Percentiles rank a stretch among this genome's conserved stretches.
These are phyloP conservation scores for Sardina pilchardus DNA, from an alignment of 2,113 vertebrate genomes.

Conservation along the genomic window DNA sequence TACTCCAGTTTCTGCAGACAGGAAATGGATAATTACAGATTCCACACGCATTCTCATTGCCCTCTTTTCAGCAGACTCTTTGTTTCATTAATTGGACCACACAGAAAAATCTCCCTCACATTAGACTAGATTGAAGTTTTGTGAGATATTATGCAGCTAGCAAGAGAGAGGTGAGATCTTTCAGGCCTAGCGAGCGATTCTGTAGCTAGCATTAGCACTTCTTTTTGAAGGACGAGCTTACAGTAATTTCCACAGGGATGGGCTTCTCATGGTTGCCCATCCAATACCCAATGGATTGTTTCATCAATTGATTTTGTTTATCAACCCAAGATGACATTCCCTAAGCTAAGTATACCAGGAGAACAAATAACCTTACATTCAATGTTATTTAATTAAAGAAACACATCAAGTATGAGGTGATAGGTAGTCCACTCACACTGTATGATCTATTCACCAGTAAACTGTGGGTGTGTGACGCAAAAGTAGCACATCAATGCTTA, in stretches of 20 bases:
- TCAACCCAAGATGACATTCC: not conserved
- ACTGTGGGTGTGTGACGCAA: no score
- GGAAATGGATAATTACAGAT: conserved; percentile 42
- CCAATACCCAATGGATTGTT: not conserved
- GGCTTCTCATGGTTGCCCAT: no score
- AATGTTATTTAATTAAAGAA: not conserved
- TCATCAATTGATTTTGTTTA: not conserved
- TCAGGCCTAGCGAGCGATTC: not conserved
- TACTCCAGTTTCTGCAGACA: conserved; percentile 11
- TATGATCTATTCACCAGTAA: no score
- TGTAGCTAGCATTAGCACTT: not conserved
- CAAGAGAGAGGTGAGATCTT: not conserved
- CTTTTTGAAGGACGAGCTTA: not conserved
- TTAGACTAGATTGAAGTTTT: not conserved
- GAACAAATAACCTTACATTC: not conserved
- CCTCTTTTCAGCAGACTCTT: conserved; percentile 20
- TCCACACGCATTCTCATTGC: not conserved
- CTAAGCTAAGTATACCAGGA: not conserved
- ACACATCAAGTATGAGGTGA: no score
- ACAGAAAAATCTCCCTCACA: not conserved
- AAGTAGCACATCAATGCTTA: not conserved
- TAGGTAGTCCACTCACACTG: no score
- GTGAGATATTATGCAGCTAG: not conserved
- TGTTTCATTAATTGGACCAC: not conserved
- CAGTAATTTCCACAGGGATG: not conserved